Conservation (phyloP, 2,888 invertebrate species). For the Melieria crassipennis region DNA sequence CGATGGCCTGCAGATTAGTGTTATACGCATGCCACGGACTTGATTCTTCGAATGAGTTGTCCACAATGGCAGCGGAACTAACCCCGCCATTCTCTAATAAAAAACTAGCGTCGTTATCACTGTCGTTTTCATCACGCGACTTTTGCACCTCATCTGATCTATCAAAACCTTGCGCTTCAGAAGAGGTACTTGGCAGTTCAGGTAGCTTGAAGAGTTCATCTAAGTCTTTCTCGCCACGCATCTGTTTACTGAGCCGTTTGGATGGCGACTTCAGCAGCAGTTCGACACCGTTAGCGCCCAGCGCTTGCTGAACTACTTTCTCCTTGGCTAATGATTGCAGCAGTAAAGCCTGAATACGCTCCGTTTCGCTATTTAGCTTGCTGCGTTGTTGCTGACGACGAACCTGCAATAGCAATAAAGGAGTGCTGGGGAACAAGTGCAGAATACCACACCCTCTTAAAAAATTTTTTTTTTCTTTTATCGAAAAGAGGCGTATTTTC, state of each 20-base stretch:
- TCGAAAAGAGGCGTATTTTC: too few species aligned
- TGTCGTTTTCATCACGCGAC: slow-evolving; percentile 55
- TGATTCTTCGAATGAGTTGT: slow-evolving; percentile 63
- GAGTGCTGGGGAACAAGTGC: too few species aligned
- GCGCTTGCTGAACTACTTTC: slow-evolving; percentile 77
- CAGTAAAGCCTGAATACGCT: slow-evolving; percentile 78
- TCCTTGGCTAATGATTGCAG: slow-evolving; percentile 80
- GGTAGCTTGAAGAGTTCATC: slow-evolving; percentile 74
- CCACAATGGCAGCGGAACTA: slow-evolving; percentile 53
- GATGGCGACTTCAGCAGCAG: slow-evolving; percentile 58
- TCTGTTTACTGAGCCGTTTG: slow-evolving; percentile 51
- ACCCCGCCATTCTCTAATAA: slow-evolving; percentile 34
- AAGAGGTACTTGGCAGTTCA: slow-evolving; percentile 66
- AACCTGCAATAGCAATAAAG: too few species aligned
- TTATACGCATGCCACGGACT: slow-evolving; percentile 56
- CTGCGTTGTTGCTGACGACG: slow-evolving; percentile 79
- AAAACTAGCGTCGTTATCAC: slow-evolving; percentile 35
- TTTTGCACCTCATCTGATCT: slow-evolving; percentile 7
- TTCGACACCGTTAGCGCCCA: slow-evolving; percentile 63
- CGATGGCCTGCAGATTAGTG: slow-evolving; percentile 78
- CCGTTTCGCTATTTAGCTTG: slow-evolving; percentile 76
- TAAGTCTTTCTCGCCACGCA: slow-evolving; percentile 47
- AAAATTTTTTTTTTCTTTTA: too few species aligned
- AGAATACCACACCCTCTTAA: too few species aligned
- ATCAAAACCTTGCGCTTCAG: not conserved